Evolutionary conservation across 2,113 vertebrate genomes (phyloP), one percentile per base, ranked within the genome.

Genomic region (Percopsis transmontana): DNA sequence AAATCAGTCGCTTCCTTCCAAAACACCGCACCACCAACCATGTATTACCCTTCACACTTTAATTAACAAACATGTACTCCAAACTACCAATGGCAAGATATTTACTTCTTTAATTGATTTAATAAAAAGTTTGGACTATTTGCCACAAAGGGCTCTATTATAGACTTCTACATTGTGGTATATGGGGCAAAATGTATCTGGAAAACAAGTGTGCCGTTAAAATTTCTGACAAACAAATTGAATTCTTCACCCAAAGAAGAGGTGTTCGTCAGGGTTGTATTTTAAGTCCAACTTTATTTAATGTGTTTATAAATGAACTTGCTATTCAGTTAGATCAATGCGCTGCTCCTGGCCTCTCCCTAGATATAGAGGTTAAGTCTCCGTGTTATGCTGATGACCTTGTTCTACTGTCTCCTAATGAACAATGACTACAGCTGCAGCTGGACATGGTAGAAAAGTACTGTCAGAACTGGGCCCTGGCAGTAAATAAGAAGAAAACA

Each of bases 21-120:
- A 51, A 51, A 21, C 48, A 51, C 5, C 18, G 48, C 48, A 51
- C 19, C 11, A 19, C 48, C 6, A 16, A 51, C 15, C 1, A 5
- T 51, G n/a, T 51, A 51, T 19, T 51, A 51, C 48, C 48, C 48
- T 51, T 5, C 48, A 51, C 18, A 18, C 48, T 51, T 51, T 51
- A 51, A 51, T 51, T 20, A 51, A 51, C 42, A 44, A 44, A 44
- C 42, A 44, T 44, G 42, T 15, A 44, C 42, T 3, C 6, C 42
- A 44, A 44, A 44, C 42, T 5, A 44, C 2, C 3, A 44, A 44
- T 44, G 40, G 40, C 12, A 44, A 44, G 42, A 44, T 44, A 44
- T 44, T 44, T 15, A 12, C 42, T 44, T 44, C 3, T 15, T 11
- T 44, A 3, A 33, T 33, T 33, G 2, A 33, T 33, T 33, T 33